Conservation (phyloP, 2,113 vertebrate species). For the Heterotis niloticus region DNA sequence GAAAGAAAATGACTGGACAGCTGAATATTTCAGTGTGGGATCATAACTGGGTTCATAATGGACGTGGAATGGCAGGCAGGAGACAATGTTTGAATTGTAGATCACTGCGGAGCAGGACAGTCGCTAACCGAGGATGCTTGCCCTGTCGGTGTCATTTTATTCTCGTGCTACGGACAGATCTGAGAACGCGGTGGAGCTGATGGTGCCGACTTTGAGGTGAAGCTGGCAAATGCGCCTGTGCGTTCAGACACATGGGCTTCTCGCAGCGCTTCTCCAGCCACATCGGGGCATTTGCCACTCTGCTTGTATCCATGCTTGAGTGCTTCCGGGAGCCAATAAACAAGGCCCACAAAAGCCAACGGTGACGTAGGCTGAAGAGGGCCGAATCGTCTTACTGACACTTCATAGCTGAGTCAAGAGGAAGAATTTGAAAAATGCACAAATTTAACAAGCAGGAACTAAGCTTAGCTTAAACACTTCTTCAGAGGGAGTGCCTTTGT, state of each 20-base stretch:
- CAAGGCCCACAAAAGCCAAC: neutral
- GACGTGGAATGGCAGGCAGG: neutral
- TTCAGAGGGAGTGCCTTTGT: too few species aligned
- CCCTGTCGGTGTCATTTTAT: neutral
- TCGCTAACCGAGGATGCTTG: neutral
- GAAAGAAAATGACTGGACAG: neutral
- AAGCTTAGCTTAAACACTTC: too few species aligned
- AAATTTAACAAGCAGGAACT: too few species aligned
- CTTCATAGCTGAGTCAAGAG: too few species aligned
- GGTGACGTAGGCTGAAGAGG: neutral
- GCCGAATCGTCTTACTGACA: too few species aligned
- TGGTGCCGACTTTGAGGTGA: too few species aligned
- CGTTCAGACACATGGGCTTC: too few species aligned
- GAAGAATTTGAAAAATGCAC: too few species aligned
- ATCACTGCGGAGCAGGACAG: conserved; percentile 3
- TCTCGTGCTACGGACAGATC: too few species aligned
- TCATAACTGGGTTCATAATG: neutral
- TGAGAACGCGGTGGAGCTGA: too few species aligned
- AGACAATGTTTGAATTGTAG: neutral
- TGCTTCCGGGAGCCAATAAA: neutral
- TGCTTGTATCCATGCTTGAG: neutral
- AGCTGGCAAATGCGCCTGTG: too few species aligned
- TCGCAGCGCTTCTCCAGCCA: neutral
- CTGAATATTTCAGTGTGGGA: neutral
- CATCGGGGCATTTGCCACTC: neutral